Base-by-base conservation (phyloP, 2,888 invertebrate genomes). In the Gisinianus flammeolus region DNA sequence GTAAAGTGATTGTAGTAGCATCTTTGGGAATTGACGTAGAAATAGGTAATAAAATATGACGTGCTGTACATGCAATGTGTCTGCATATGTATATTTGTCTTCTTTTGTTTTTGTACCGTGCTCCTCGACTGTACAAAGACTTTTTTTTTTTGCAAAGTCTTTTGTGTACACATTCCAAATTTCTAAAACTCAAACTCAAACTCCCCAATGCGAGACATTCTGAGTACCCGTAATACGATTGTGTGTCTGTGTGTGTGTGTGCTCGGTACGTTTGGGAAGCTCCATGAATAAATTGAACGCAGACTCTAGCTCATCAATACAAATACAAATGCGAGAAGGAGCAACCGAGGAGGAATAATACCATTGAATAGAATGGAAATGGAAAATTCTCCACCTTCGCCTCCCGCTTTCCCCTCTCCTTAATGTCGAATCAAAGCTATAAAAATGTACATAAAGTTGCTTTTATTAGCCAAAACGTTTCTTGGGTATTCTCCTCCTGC, bases 231-330 rank as follows among this genome's bases (percentile, higher is more conserved):
- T 6, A 4, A 19, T 44, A 35, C 35, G 5, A 8, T 35, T 35
- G 35, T 12, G 35, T 35, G 12, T 35, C 12, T 35, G 35, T 35
- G 12, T 44, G 12, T 44, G 44, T 44, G 19, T 44, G 44, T 44
- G 19, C 19, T 44, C 16, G 2, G 44, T 44, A 44, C 6, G 35
- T 16, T 44, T 2, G n/a, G n/a, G 26, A 4, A 2, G 58, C n/a
- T 31, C 24, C 67, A 67, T 67, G 67, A 68, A 68, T 44, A 68
- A 68, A 68, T 44, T 44, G 35, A 68, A 68, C n/a, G 67, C 8
- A n/a, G 67, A 33, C 33, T 16, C 44, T 2, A 68, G 44, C 68
- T 68, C 68, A 68, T 68, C 68, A 68, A 68, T 68, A 68, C 44
- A 66, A 66, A 66, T 66, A 66, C 66, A 26, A 33, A 68, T 44